A percentile compares a stretch with the other conserved stretches of the same genome.
phyloP scores from a whole-genome alignment of 2,797 vertebrate genomes.

The Crypturellus tataupa region DNA sequence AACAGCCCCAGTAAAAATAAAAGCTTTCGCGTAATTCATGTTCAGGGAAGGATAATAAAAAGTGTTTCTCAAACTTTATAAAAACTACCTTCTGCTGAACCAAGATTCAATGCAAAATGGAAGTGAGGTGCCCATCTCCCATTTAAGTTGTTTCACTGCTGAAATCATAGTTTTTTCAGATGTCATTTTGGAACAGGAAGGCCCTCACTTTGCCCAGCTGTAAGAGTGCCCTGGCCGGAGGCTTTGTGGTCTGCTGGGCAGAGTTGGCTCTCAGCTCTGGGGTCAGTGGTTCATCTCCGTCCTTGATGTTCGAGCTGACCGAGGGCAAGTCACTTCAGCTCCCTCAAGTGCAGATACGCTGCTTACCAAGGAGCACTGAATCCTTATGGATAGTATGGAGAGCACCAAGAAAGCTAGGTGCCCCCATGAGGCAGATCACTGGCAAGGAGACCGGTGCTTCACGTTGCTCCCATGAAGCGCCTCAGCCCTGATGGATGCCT shows the following conservation, averaged over 20 bases:
- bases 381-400: neutral
- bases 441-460: neutral
- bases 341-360: neutral
- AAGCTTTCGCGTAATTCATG: neutral
- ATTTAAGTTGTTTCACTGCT: neutral
- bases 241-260: neutral
- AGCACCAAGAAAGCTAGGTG: neutral
- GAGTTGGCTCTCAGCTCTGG: neutral
- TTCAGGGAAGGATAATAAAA: neutral
- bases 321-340: neutral
- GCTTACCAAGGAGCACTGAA: neutral
- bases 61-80: neutral
- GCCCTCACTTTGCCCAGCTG: neutral
- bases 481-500: neutral
- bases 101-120: neutral
- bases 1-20: neutral
- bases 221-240: neutral
- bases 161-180: neutral
- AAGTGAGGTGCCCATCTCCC: neutral
- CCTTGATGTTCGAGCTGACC: neutral
- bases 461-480: neutral
- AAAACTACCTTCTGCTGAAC: neutral
- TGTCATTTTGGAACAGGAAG: neutral
- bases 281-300: neutral
- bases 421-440: neutral